Conservation (phyloP, 2,113 vertebrate genomes). For the cattle (Bos taurus) region DNA sequence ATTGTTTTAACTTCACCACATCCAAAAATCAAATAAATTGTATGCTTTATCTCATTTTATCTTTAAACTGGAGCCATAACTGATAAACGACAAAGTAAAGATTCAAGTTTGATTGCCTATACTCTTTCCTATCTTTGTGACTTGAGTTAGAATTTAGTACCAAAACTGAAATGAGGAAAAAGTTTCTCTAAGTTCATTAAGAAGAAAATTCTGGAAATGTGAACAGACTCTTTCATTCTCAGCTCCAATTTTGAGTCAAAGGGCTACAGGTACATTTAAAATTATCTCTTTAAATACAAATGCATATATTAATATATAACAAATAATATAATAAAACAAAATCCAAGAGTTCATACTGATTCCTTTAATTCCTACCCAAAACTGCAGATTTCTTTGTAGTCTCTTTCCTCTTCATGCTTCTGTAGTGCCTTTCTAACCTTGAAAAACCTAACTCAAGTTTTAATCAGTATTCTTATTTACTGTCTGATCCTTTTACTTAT, state of each 20-base stretch:
- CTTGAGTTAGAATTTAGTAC: neutral
- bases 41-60: slow-evolving; percentile 1
- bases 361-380: neutral
- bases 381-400: neutral
- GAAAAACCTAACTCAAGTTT: neutral
- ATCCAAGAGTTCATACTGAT: neutral
- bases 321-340: neutral
- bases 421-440: neutral
- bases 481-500: neutral
- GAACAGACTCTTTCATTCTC: neutral
- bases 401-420: neutral
- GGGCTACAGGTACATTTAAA: neutral
- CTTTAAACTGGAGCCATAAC: neutral
- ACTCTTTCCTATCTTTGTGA: neutral
- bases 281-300: neutral
- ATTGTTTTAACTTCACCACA: neutral
- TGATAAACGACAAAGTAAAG: neutral
- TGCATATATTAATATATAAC: neutral
- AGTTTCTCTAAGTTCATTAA: neutral
- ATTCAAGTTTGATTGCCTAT: neutral
- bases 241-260: neutral
- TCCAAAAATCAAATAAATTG: neutral
- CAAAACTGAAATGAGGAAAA: neutral
- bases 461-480: neutral
- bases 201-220: neutral